Base-by-base conservation (phyloP, 2,113 vertebrate species). In the Chaetodon trifascialis region DNA sequence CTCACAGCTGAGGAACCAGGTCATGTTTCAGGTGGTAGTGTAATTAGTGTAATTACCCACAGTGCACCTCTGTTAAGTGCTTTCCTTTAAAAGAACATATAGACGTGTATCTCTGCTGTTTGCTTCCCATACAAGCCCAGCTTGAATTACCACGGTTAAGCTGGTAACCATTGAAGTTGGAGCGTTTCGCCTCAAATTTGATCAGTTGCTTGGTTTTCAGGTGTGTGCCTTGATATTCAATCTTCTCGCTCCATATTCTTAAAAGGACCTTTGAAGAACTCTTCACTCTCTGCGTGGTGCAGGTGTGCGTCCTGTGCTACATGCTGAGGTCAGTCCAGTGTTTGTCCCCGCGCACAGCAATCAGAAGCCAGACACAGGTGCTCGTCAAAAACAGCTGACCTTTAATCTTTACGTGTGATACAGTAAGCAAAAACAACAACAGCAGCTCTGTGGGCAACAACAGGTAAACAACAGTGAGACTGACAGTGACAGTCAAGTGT, bases 391-490 rank as follows among this genome's bases (percentile, higher is more conserved):
- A 84, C 63, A 63, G 64, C 36, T 63, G 4, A 16, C 63, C 19
- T 69, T 90, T 84, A 79, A 75, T 88, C 44, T 71, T 79, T 40
- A 86, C 5, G 60, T 81, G 70, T 63, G 44, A 77, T 76, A 85
- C 64, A 84, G 63, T 82, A 62, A 67, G 78, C 49, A 76, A 44
- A 42, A 66, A 76, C 67, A 83, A 74, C 44, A 76, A 79, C 63
- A 83, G 58, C 75, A 74, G 66, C 63, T 70, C 54, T 78, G 54
- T 68, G 78, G 70, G 88, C 54, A 86, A 84, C 67, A 67, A 83
- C 85, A 92, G 78, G 80, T 88, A 80, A 81, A 84, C 86, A 75
- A 80, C 51, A 79, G 63, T 69, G 56, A 56, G 49, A 42, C 40
- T 6, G 8, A 15, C 51, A 64, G 10, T 25, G 15, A 70, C 42